Evolutionary conservation across 2,113 vertebrate species (phyloP).

Genomic region (Aramus guarauna): DNA sequence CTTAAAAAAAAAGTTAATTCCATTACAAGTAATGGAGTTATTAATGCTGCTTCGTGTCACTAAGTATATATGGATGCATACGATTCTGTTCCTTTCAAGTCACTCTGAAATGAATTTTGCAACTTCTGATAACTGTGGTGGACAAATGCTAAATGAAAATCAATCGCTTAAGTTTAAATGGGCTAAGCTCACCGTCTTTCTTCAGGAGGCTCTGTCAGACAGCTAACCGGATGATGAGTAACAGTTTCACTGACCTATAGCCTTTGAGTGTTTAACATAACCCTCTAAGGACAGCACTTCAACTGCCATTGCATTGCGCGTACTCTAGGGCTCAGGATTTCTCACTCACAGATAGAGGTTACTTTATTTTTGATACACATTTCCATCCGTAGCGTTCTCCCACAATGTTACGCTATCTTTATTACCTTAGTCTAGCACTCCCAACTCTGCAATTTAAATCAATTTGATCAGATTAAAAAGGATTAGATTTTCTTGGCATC

Average conservation of each 20-base stretch:
- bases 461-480: background rate
- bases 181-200: background rate
- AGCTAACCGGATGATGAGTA: background rate
- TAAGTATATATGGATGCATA: background rate
- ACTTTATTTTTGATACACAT: background rate
- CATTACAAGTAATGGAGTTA: background rate
- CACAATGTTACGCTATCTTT: background rate
- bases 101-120: constrained; percentile 40
- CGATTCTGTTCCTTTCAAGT: background rate
- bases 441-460: background rate
- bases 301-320: background rate
- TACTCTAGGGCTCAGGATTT: background rate
- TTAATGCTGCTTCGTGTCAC: background rate
- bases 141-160: constrained; percentile 53
- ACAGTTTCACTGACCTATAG: background rate
- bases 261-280: background rate
- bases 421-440: background rate
- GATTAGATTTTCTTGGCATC: background rate
- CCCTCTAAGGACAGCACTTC: background rate
- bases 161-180: background rate
- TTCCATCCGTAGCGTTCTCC: background rate
- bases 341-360: background rate
- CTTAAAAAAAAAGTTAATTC: background rate
- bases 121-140: background rate
- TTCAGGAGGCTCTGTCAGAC: background rate